Evolutionary conservation across 2,888 invertebrate species (phyloP).

Genomic region (Cylloceria caligata): DNA sequence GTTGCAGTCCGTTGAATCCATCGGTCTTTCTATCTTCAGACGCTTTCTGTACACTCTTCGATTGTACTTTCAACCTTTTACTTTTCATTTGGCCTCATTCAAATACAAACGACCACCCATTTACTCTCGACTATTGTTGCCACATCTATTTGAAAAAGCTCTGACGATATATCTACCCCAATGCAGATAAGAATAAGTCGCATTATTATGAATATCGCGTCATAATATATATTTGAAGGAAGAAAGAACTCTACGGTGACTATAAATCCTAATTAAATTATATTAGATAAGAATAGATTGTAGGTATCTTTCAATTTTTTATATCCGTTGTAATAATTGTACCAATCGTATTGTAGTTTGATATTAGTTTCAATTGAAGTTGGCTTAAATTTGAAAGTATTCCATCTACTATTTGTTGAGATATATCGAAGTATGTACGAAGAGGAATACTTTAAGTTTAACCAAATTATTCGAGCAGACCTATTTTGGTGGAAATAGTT

Average conservation of each 20-base stretch:
- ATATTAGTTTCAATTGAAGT: too few species aligned
- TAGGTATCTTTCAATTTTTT: too few species aligned
- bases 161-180: slow-evolving; percentile 1
- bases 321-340: too few species aligned
- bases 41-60: slow-evolving; percentile 28
- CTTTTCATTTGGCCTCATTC: slow-evolving; percentile 40
- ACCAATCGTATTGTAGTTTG: too few species aligned
- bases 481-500: background rate
- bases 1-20: slow-evolving; percentile 68
- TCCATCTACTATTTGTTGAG: too few species aligned
- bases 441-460: too few species aligned
- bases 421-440: too few species aligned
- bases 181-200: background rate
- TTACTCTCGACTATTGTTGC: background rate
- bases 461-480: too few species aligned
- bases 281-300: too few species aligned
- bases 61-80: slow-evolving; percentile 48
- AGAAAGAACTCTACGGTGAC: background rate
- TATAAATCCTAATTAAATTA: too few species aligned
- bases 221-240: background rate
- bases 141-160: slow-evolving; percentile 28
- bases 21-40: slow-evolving; percentile 37
- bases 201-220: background rate
- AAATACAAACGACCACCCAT: slow-evolving; percentile 41
- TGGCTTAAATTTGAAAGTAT: too few species aligned